Percentiles rank a stretch among this genome's conserved stretches.
These are phyloP conservation scores for Acanthisitta chloris DNA, from an alignment of 2,113 vertebrate species.

Conservation along the genomic window DNA sequence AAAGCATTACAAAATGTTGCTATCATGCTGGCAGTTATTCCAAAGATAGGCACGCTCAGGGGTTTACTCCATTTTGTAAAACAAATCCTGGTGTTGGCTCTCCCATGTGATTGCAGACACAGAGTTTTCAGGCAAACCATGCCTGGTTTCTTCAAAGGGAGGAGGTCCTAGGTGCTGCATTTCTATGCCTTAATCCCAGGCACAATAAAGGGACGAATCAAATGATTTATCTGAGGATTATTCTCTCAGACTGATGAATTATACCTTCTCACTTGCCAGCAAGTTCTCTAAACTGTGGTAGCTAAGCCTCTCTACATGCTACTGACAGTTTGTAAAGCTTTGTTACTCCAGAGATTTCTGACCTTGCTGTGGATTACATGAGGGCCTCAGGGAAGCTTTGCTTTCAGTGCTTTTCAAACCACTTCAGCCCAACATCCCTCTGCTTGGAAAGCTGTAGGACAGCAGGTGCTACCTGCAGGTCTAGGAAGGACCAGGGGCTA, in stretches of 20 bases:
- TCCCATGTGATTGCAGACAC: fast-evolving
- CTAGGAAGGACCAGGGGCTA: not conserved
- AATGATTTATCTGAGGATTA: not conserved
- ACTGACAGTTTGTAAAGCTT: not conserved
- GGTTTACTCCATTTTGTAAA: not conserved
- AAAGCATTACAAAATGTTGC: not conserved
- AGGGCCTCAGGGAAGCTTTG: not conserved
- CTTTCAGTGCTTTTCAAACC: not conserved
- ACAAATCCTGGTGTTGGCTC: not conserved
- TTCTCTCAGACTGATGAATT: not conserved
- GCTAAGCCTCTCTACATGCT: not conserved
- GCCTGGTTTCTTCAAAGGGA: not conserved
- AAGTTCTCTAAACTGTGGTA: not conserved
- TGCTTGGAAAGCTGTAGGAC: not conserved
- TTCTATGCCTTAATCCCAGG: not conserved
- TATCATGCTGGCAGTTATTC: not conserved
- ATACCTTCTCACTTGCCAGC: not conserved
- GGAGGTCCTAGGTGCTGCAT: not conserved
- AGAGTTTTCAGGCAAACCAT: not conserved
- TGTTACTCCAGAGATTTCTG: not conserved
- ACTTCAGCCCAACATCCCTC: not conserved
- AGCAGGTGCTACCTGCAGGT: not conserved
- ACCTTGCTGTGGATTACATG: not conserved
- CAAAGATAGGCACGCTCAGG: not conserved
- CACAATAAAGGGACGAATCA: not conserved